Base-by-base conservation (phyloP, 2,888 invertebrate species). In the Tiliacea aurago region DNA sequence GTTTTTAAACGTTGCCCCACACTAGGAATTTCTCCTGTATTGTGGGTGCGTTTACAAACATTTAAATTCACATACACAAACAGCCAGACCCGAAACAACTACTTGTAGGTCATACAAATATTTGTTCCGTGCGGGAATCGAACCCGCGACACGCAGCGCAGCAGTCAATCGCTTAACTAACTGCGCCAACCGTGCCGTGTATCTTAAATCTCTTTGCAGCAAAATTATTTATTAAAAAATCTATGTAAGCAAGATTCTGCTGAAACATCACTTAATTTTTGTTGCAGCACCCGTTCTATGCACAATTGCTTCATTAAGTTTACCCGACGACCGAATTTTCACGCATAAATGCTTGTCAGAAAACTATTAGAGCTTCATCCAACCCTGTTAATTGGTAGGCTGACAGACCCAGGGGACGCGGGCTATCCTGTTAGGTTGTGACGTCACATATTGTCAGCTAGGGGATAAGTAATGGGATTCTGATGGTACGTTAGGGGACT, bases 331-430 rank as follows among this genome's bases (percentile, higher is more conserved):
- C 5, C 20, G 15, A 49, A 6, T 33, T n/a, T 13, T 9, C n/a
- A 23, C 7, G 0, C 20, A 72, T 23, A 72, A 43, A 15, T 18
- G 15, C 4, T n/a, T n/a, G 15, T 45, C 53, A 33, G 41, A 64
- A 49, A 70, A 59, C 63, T 70, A 70, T 82, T 70, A 78, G 4
- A 63, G 28, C 41, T 63, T 59, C 56, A 70, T 70, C 33, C 63
- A 4, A 28, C 28, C 1, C 4, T 20, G 51, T 64, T 84, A 81
- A 72, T 80, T 75, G 55, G 66, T 68, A 41, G 47, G 62, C n/a
- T 59, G 75, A 70, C 53, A 70, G 80, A 75, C 75, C 75, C 84
- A 33, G 7, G 81, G 81, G 81, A 84, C 63, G 23, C 2, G 18
- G 15, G 20, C 33, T 49, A 69, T 65, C 63, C 56, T 47, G 64